Base-by-base conservation (phyloP, 2,888 invertebrate genomes). In the Mimumesa dahlbomi region DNA sequence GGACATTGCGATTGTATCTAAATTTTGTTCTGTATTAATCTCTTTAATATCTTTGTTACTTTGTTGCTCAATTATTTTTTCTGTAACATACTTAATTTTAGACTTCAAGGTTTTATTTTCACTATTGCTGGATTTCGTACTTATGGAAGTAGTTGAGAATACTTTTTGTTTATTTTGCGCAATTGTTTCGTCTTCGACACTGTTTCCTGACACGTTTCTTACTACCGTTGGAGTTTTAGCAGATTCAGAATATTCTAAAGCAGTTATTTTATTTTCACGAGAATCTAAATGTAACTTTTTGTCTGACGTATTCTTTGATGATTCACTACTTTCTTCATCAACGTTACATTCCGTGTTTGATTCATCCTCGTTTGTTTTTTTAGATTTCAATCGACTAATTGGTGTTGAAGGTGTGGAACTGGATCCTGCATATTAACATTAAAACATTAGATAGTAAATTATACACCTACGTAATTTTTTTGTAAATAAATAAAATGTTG, bases 291-390 rank as follows among this genome's bases (percentile, higher is more conserved):
- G 52, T 58, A 53, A 14, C 29, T 73, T 56, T 42, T 63, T 52
- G 49, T 49, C 54, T 53, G 56, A 46, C 52, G 16, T 16, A 40
- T 71, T 56, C 29, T 58, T 52, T 22, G 61, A 57, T 34, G 46
- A 49, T 48, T 65, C 57, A 36, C 29, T 49, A 57, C 59, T 62
- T 48, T 77, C 77, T 58, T 59, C 25, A 38, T 45, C 57, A 45
- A 78, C 68, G 72, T 66, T 73, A 57, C 56, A 72, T 42, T 85
- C 84, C 77, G 79, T 82, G 82, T 78, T 85, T 82, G 85, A 84
- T 75, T 86, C 87, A 83, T 88, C 85, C 82, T 87, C 85, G 73
- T 81, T 85, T 75, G 82, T 69, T 84, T 86, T 87, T 72, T 82
- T 84, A 76, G 75, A 73, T 71, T 86, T 89, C 40, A 84, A 76